Conservation (phyloP, 2,113 vertebrate genomes). For the Blennius ocellaris region DNA sequence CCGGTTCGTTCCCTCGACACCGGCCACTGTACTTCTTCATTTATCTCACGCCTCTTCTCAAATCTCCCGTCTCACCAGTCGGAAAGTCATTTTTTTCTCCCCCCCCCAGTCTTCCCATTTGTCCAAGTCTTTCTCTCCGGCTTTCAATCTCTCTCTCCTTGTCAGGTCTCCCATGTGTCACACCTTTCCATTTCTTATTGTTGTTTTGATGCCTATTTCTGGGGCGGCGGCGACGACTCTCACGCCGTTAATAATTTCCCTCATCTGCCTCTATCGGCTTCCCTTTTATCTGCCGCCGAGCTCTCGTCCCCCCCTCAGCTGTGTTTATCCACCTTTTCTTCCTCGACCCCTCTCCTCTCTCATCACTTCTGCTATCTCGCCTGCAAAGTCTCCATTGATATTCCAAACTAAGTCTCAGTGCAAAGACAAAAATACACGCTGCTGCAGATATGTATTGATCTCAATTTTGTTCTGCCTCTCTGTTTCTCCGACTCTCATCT, state of each 20-base stretch:
- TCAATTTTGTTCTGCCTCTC: slow-evolving; percentile 40
- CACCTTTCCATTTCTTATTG: slow-evolving; percentile 19
- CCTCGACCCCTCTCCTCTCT: slow-evolving; percentile 18
- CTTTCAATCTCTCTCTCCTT: slow-evolving; percentile 45
- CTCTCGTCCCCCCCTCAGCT: background rate
- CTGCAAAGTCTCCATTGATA: slow-evolving; percentile 54
- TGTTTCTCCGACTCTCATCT: slow-evolving; percentile 36
- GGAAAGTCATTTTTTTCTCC: slow-evolving; percentile 14
- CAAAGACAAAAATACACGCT: slow-evolving; percentile 57
- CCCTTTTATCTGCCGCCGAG: slow-evolving; percentile 16
- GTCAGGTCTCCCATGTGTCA: slow-evolving; percentile 32
- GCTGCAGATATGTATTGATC: slow-evolving; percentile 64
- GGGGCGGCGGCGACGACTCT: slow-evolving; percentile 13
- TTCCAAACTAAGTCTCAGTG: slow-evolving; percentile 53
- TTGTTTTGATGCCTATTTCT: slow-evolving; percentile 36
- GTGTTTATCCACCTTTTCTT: slow-evolving; percentile 11
- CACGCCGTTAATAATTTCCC: slow-evolving; percentile 44
- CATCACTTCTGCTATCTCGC: slow-evolving; percentile 10
- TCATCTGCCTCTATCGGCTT: slow-evolving; percentile 33
- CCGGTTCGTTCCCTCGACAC: slow-evolving; percentile 18
- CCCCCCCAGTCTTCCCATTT: slow-evolving; percentile 24
- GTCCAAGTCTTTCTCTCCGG: slow-evolving; percentile 23
- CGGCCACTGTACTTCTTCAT: slow-evolving; percentile 48
- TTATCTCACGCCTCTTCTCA: slow-evolving; percentile 48
- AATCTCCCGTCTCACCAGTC: slow-evolving; percentile 39